These are phyloP conservation scores for Barbus barbus DNA, from an alignment of 2,113 vertebrate genomes.

Conservation along the genomic window DNA sequence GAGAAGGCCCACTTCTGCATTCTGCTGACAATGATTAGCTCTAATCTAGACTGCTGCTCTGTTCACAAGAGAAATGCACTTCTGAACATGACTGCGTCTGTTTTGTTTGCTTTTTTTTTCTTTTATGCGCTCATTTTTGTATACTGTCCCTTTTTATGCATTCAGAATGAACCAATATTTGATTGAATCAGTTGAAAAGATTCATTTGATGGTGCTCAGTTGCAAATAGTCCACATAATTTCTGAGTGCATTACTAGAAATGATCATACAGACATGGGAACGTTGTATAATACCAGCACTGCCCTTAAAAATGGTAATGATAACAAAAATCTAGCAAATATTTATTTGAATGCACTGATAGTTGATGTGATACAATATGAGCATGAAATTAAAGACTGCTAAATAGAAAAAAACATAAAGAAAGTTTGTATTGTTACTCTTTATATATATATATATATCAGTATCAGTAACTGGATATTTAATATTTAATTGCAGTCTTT, in stretches of 20 bases:
- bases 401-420: neutral
- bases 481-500: no score
- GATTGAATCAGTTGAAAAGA: slow-evolving; percentile 13
- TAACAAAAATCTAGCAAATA: neutral
- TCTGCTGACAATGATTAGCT: slow-evolving; percentile 79
- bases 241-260: neutral
- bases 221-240: neutral
- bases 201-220: neutral
- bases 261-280: neutral
- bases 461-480: no score
- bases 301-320: neutral
- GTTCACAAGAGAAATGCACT: slow-evolving; percentile 73
- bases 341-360: neutral
- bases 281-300: no score
- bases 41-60: slow-evolving; percentile 75
- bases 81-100: slow-evolving; percentile 67
- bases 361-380: neutral
- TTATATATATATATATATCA: no score
- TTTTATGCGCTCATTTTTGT: slow-evolving; percentile 46
- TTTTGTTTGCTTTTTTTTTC: slow-evolving; percentile 57
- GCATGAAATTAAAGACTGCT: neutral
- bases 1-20: slow-evolving; percentile 76
- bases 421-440: no score
- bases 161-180: slow-evolving; percentile 32
- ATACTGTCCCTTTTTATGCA: slow-evolving; percentile 12